A percentile compares a stretch with the other conserved stretches of the same genome.
These are phyloP conservation scores for Enteromius trimaculatus DNA, from an alignment of 2,797 vertebrate species.

Conservation along the genomic window DNA sequence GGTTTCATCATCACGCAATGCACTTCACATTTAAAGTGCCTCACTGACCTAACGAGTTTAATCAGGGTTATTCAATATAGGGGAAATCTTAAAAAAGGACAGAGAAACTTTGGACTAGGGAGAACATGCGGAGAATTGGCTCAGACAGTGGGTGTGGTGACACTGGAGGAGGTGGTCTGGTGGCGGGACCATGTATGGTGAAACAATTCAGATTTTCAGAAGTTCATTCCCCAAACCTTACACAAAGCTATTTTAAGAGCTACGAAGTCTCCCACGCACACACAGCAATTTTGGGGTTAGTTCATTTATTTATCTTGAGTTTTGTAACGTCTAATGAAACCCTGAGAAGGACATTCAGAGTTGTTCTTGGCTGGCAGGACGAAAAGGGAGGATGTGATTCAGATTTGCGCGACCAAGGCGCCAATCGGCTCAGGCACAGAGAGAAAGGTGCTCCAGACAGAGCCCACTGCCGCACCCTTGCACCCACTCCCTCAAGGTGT, in stretches of 20 bases:
- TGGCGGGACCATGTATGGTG: slow-evolving; percentile 79
- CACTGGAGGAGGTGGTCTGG: slow-evolving; percentile 33
- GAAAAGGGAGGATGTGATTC: slow-evolving; percentile 10
- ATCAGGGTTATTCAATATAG: not conserved
- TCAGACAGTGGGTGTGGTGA: slow-evolving; percentile 55
- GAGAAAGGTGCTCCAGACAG: not conserved
- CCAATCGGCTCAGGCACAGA: slow-evolving; percentile 14
- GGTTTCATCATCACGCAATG: not conserved
- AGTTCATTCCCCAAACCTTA: slow-evolving; percentile 76
- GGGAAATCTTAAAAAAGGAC: not conserved
- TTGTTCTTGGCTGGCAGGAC: slow-evolving; percentile 74
- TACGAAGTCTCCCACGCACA: slow-evolving; percentile 81
- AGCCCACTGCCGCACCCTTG: slow-evolving; percentile 2
- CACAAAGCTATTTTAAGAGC: slow-evolving; percentile 76
- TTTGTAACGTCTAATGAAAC: slow-evolving; percentile 77
- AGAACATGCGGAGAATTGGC: slow-evolving; percentile 46
- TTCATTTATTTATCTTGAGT: slow-evolving; percentile 82
- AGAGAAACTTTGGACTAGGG: slow-evolving; percentile 38
- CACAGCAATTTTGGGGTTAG: slow-evolving; percentile 76
- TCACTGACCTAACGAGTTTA: not conserved
- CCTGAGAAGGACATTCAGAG: slow-evolving; percentile 70
- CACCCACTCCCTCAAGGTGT: slow-evolving; percentile 40
- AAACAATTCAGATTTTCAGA: slow-evolving; percentile 70
- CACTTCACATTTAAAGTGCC: not conserved
- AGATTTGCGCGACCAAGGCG: not conserved